Conservation (phyloP, 64 coral and sea anemone genomes). For the Dendronephthya gigantea region DNA sequence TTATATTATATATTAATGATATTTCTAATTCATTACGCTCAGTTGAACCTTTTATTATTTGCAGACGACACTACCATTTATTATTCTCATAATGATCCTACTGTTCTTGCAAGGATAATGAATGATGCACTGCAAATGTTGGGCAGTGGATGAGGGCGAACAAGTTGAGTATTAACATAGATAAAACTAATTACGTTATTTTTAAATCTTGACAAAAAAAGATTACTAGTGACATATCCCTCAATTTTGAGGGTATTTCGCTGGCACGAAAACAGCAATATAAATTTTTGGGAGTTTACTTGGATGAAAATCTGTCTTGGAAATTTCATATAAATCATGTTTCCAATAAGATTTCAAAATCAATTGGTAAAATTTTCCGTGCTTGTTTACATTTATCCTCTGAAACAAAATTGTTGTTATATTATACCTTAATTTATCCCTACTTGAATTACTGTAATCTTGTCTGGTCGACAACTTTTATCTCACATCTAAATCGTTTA, state of each 20-base stretch:
- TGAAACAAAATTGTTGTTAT: too few relatives aligned
- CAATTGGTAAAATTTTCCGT: too few relatives aligned
- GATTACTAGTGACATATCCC: not conserved
- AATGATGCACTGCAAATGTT: not conserved
- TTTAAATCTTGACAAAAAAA: not conserved
- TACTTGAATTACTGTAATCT: slow-evolving; percentile 19
- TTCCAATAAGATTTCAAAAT: too few relatives aligned
- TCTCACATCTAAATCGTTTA: not conserved
- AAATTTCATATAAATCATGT: too few relatives aligned
- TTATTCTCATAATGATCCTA: not conserved
- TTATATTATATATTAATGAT: too few relatives aligned
- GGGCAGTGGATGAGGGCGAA: not conserved
- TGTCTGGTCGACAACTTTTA: slow-evolving; percentile 25
- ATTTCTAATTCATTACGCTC: not conserved
- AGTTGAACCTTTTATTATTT: not conserved
- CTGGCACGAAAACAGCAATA: not conserved
- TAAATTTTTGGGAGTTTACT: not conserved
- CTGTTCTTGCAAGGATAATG: too few relatives aligned
- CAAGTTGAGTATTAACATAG: not conserved
- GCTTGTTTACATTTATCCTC: too few relatives aligned
- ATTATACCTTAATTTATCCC: slow-evolving; percentile 17
- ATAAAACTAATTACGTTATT: not conserved
- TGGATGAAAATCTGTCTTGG: not conserved
- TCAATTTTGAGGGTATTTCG: not conserved
- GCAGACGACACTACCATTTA: not conserved